Percentiles rank a stretch among this genome's conserved stretches.
Conservation (phyloP, 2,888 invertebrate species). For the Chironomus riparius region DNA sequence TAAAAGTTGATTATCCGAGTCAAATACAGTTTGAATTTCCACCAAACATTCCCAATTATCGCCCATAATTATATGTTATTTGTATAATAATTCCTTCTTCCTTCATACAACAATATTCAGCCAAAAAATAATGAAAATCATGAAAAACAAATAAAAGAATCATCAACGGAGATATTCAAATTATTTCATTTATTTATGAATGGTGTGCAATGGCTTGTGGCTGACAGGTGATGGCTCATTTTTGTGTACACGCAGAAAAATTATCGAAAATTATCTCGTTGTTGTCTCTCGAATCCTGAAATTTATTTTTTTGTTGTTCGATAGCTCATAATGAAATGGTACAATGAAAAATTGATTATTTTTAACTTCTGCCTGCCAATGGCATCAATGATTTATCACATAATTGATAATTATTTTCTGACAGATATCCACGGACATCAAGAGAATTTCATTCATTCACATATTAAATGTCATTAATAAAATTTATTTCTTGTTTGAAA, state of each 20-base stretch:
- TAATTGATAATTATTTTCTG: conserved; percentile 10
- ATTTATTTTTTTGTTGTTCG: not conserved
- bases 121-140: not conserved
- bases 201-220: not conserved
- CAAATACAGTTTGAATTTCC: too few species aligned
- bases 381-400: conserved; percentile 11
- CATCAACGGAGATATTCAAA: not conserved
- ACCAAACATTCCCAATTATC: too few species aligned
- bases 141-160: not conserved
- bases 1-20: too few species aligned
- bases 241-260: not conserved
- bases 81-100: too few species aligned
- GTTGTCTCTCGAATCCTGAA: not conserved
- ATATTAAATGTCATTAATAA: not conserved
- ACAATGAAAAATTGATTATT: conserved; percentile 19
- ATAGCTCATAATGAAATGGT: not conserved
- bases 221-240: conserved; percentile 26
- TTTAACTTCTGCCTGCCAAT: not conserved
- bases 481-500: not conserved
- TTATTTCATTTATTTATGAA: not conserved
- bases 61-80: too few species aligned
- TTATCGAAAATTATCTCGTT: not conserved
- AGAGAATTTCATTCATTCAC: not conserved
- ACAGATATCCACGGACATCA: conserved; percentile 2
- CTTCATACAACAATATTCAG: too few species aligned